phyloP scores from a whole-genome alignment of 2,888 invertebrate species.

The Ctenicera cuprea region DNA sequence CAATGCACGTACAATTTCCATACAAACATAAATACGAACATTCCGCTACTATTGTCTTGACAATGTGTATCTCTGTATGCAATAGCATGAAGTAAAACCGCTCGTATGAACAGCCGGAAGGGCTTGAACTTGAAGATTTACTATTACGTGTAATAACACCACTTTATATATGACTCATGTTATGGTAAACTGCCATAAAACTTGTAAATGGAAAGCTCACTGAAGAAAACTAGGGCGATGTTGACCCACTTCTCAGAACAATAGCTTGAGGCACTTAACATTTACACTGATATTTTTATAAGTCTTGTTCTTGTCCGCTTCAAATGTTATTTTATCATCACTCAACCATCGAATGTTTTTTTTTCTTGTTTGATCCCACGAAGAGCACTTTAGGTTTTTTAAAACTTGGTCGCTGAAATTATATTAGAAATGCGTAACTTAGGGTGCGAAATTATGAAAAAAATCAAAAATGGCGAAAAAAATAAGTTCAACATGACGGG shows the following conservation, averaged over 20 bases:
- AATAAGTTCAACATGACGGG: too few species aligned
- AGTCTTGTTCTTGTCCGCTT: background rate
- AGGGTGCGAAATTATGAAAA: too few species aligned
- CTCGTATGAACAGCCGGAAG: too few species aligned
- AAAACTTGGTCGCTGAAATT: constrained; percentile 3
- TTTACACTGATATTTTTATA: constrained; percentile 33
- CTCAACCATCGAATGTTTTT: background rate
- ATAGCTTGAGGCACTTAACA: constrained; percentile 40
- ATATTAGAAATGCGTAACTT: background rate
- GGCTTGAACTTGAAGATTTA: constrained; percentile 8
- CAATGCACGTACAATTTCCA: constrained; percentile 15
- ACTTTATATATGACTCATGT: constrained; percentile 8
- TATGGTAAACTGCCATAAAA: constrained; percentile 31
- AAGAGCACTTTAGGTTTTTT: constrained; percentile 28
- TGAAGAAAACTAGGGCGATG: constrained; percentile 23
- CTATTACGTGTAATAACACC: constrained; percentile 4
- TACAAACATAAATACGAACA: constrained; percentile 6
- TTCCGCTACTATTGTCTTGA: background rate
- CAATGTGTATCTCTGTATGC: constrained; percentile 3
- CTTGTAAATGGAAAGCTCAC: constrained; percentile 37
- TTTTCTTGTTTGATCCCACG: constrained; percentile 20
- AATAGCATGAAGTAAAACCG: constrained; percentile 2
- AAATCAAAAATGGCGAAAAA: too few species aligned
- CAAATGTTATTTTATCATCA: constrained; percentile 13
- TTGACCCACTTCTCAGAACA: constrained; percentile 38